Evolutionary conservation across 2,113 vertebrate genomes (phyloP).

Genomic region (Hippocampus abdominalis): DNA sequence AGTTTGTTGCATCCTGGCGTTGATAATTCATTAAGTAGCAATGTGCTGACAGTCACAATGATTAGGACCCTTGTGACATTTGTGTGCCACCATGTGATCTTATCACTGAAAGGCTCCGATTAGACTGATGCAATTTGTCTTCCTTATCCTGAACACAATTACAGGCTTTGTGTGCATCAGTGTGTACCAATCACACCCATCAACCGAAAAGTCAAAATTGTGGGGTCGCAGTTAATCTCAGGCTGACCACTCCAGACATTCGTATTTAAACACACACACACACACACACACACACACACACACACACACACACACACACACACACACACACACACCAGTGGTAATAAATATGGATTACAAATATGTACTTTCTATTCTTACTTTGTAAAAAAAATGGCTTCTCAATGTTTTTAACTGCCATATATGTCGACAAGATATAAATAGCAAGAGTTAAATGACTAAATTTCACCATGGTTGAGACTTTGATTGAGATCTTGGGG

Average conservation of each 20-base stretch:
- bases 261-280: background rate
- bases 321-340: too few relatives aligned
- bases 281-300: background rate
- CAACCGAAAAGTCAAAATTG: constrained; percentile 19
- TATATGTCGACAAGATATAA: too few relatives aligned
- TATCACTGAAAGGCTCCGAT: background rate
- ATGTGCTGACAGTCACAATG: background rate
- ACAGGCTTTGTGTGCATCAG: background rate
- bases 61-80: background rate
- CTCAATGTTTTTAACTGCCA: background rate
- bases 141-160: background rate
- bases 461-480: too few relatives aligned
- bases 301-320: background rate
- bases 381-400: background rate
- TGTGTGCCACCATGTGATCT: background rate
- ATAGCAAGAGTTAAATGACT: background rate
- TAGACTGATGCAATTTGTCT: constrained; percentile 2
- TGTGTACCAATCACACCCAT: background rate
- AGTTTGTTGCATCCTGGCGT: background rate
- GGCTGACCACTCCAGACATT: too few relatives aligned
- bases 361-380: background rate
- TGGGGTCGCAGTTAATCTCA: constrained; percentile 31
- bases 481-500: too few relatives aligned
- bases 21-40: background rate
- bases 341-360: too few relatives aligned